phyloP scores from a whole-genome alignment of 1,140 invertebrate genomes.

The Drosophila carrolli region DNA sequence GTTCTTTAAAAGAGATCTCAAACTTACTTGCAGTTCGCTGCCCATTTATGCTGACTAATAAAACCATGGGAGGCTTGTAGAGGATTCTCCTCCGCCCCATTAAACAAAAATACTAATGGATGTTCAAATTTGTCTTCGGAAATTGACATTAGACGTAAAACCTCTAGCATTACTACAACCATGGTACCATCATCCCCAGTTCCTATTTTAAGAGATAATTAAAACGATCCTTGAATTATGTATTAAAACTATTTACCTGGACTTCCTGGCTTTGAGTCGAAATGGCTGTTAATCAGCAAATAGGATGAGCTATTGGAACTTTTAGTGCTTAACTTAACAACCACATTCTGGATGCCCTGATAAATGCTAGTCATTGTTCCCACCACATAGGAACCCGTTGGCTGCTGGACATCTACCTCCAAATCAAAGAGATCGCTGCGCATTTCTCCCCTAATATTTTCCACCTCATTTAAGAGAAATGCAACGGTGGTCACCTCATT shows the following conservation, averaged over 20 bases:
- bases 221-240: background rate
- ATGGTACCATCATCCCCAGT: constrained; percentile 92
- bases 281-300: constrained; percentile 97
- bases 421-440: constrained; percentile 60
- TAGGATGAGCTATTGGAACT: constrained; percentile 76
- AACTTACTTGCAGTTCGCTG: constrained; percentile 85
- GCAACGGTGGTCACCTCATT: constrained; percentile 88
- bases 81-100: constrained; percentile 91
- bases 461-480: constrained; percentile 83
- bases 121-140: constrained; percentile 48
- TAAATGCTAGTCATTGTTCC: constrained; percentile 90
- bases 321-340: constrained; percentile 89
- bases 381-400: constrained; percentile 90
- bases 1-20: constrained; percentile 85
- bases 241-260: constrained; percentile 77
- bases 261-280: constrained; percentile 94
- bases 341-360: constrained; percentile 90
- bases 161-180: constrained; percentile 95
- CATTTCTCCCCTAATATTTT: constrained; percentile 47
- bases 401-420: constrained; percentile 84
- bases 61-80: constrained; percentile 90
- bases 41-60: constrained; percentile 91
- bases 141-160: constrained; percentile 85
- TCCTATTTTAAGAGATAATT: constrained; percentile 1
- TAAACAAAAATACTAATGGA: constrained; percentile 92